Conservation (phyloP, 2,888 invertebrate species). For the Euphydryas editha region DNA sequence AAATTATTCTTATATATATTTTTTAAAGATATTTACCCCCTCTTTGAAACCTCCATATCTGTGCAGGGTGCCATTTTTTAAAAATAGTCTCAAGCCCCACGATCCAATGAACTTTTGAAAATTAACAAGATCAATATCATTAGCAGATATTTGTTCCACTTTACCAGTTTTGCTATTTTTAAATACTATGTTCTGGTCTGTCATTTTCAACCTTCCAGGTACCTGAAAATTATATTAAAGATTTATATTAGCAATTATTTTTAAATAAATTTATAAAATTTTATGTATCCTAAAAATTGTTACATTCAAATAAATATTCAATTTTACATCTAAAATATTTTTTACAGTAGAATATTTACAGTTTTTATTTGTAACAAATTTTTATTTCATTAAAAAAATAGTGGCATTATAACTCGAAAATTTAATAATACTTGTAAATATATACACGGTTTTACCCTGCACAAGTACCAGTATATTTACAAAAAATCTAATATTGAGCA, state of each 20-base stretch:
- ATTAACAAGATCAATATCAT: constrained; percentile 95
- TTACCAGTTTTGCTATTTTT: constrained; percentile 98
- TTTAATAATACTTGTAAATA: no score
- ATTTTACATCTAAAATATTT: no score
- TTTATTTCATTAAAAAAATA: no score
- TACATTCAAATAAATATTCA: no score
- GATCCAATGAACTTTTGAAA: constrained; percentile 96
- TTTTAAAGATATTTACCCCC: constrained; percentile 79
- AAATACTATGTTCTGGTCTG: constrained; percentile 94
- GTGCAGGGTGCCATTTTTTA: constrained; percentile 95
- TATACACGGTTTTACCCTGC: no score
- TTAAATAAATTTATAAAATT: no score
- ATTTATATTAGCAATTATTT: background rate
- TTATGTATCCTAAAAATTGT: no score
- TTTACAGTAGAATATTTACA: no score
- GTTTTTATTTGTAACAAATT: no score
- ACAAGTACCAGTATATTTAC: no score
- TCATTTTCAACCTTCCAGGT: constrained; percentile 95
- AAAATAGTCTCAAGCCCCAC: constrained; percentile 94
- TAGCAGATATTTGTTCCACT: constrained; percentile 93
- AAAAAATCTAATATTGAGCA: background rate
- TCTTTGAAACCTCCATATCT: constrained; percentile 98
- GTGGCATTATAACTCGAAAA: no score
- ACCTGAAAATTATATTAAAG: constrained; percentile 83
- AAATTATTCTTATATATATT: background rate